Evolutionary conservation across 2,797 vertebrate genomes (phyloP).

Genomic region (Peromyscus nudipes): DNA sequence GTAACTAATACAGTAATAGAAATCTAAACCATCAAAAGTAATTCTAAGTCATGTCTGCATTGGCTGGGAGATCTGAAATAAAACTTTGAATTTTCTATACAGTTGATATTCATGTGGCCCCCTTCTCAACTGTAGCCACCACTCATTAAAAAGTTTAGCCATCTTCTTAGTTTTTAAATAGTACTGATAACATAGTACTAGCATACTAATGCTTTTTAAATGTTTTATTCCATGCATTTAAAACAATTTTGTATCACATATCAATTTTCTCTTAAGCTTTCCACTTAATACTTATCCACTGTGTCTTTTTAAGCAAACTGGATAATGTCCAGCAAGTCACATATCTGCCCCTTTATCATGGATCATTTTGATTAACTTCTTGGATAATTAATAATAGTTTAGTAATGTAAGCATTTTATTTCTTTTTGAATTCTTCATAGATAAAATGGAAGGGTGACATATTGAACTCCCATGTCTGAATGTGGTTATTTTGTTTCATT

Average conservation of each 20-base stretch:
- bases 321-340: background rate
- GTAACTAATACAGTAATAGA: background rate
- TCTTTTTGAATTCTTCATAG: background rate
- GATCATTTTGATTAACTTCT: background rate
- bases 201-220: background rate
- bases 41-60: background rate
- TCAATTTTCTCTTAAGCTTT: slow-evolving; percentile 22
- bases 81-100: background rate
- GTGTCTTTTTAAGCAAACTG: background rate
- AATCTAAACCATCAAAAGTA: slow-evolving; percentile 16
- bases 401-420: background rate
- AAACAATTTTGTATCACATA: background rate
- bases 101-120: background rate
- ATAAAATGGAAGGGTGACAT: background rate
- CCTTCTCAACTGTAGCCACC: too few relatives aligned
- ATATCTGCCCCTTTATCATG: background rate
- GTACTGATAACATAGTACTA: background rate
- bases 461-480: background rate
- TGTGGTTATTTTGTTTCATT: background rate
- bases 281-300: background rate
- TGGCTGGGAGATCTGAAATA: too few relatives aligned
- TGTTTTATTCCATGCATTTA: background rate
- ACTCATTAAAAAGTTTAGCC: background rate
- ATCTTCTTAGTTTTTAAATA: background rate
- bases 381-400: background rate